phyloP scores from a whole-genome alignment of 92 coral and sea anemone species.

The Blastomussa wellsi region DNA sequence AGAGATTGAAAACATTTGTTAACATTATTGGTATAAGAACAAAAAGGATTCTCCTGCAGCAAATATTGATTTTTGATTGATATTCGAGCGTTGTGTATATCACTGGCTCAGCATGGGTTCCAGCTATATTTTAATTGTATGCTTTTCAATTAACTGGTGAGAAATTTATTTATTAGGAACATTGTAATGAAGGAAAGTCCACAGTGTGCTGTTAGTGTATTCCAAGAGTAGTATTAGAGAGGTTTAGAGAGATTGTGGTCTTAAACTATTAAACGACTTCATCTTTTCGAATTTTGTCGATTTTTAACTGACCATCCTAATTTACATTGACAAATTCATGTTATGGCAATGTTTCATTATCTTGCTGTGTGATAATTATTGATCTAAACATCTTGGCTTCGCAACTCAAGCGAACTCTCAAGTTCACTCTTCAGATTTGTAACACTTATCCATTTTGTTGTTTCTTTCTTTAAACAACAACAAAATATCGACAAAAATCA shows the following conservation, averaged over 20 bases:
- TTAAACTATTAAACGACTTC: too few species aligned
- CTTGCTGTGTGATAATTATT: background rate
- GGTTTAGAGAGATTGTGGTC: too few species aligned
- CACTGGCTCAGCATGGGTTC: background rate
- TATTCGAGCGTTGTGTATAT: background rate
- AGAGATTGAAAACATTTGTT: too few species aligned
- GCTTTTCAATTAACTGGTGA: background rate
- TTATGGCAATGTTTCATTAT: too few species aligned
- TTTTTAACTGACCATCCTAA: background rate
- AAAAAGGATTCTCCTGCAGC: too few species aligned
- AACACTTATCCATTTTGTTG: background rate
- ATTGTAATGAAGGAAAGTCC: background rate
- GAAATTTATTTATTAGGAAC: background rate
- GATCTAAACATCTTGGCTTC: background rate
- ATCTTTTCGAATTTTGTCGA: background rate
- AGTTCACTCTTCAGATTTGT: background rate
- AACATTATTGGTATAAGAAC: too few species aligned
- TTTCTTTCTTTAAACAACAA: background rate
- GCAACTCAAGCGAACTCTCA: background rate
- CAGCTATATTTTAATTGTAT: background rate
- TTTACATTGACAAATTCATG: background rate
- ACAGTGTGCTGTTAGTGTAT: background rate
- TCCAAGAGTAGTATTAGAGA: too few species aligned
- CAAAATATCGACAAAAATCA: background rate
- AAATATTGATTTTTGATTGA: background rate